Conservation (phyloP, 2,797 vertebrate genomes). For the Melanitta fusca region DNA sequence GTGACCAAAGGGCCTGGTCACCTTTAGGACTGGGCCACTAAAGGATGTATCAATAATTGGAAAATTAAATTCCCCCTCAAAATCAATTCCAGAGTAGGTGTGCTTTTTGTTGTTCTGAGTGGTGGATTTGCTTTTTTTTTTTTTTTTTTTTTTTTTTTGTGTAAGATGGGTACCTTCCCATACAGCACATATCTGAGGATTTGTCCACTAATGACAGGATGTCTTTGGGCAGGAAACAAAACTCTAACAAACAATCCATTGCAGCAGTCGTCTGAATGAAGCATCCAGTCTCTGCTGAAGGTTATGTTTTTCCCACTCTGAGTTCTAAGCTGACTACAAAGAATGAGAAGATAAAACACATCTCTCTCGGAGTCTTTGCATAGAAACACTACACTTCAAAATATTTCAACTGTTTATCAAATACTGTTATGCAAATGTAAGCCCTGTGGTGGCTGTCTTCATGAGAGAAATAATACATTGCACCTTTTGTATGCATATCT, state of each 20-base stretch:
- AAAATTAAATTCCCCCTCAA: neutral
- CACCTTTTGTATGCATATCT: neutral
- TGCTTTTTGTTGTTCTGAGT: too few species aligned
- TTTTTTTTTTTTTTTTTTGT: neutral
- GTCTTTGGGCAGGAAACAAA: neutral
- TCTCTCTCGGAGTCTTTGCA: neutral
- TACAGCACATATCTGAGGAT: neutral
- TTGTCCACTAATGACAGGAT: neutral
- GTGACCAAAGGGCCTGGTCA: neutral
- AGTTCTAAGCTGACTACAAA: neutral
- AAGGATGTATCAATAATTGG: neutral
- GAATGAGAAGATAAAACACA: neutral
- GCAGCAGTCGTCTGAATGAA: neutral
- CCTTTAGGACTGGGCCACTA: neutral
- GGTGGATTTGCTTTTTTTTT: too few species aligned
- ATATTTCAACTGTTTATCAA: neutral
- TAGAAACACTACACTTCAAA: neutral
- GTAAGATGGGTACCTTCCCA: neutral
- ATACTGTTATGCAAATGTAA: neutral
- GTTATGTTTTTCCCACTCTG: neutral
- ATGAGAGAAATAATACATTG: neutral
- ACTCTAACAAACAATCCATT: neutral
- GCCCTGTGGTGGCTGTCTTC: neutral
- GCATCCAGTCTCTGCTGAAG: neutral
- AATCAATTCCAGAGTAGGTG: neutral